Base-by-base conservation (phyloP, 2,797 vertebrate genomes). In the Linurgus olivaceus region DNA sequence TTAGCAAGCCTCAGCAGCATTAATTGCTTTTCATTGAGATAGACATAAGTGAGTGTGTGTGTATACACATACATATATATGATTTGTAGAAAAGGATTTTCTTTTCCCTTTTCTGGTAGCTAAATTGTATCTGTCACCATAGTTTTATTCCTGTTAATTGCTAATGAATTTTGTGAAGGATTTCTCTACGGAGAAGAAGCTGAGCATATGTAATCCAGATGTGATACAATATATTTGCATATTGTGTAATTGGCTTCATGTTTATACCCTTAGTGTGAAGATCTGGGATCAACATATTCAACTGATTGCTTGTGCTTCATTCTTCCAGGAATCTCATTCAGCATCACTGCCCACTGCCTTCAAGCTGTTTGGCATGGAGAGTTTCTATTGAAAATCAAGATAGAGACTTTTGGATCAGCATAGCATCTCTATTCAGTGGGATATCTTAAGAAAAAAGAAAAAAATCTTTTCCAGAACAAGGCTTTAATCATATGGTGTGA, bases 301-400 rank as follows among this genome's bases (percentile, higher is more conserved):
- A 29, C 20, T 77, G 83, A 70, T n/a, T 73, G 37, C 65, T 40
- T 77, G 42, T 44, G 52, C 59, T 91, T 88, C 38, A 13, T 88
- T 95, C 58, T 94, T 78, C 38, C 67, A 73, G 66, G 23, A 23
- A 51, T 81, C 50, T 94, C 65, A 88, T 90, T 95, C 72, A 83
- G 62, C 28, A 21, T 73, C 48, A 24, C 59, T 95, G 77, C 78
- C 84, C 76, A 74, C 35, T 90, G 81, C 42, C 45, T 94, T 74
- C 28, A 80, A 77, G n/a, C 58, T 86, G 10, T 82, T 94, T 66
- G 52, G 9, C 63, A 66, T 91, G 61, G 54, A 77, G 72, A 80
- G 19, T 40, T 90, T 68, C 91, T 87, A 50, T 62, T 77, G 87
- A 94, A 94, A 94, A 94, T 91, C 79, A 78, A 83, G 87, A 57